Evolutionary conservation across 1,140 invertebrate species (phyloP).

Genomic region (Papilio xuthus): DNA sequence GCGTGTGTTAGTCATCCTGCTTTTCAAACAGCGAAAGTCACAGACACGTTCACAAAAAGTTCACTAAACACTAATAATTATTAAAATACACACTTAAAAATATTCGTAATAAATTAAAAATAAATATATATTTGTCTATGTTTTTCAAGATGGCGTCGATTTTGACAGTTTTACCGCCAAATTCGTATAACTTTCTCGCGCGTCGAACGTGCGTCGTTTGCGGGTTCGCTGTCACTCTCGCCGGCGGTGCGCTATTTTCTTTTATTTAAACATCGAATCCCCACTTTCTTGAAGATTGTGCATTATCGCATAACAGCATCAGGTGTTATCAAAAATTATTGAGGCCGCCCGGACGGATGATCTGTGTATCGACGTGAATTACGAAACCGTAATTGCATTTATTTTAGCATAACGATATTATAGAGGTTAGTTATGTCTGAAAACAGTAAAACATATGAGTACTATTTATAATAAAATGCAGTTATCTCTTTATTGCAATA

Average conservation of each 20-base stretch:
- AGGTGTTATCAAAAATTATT: slow-evolving; percentile 65
- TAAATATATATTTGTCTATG: slow-evolving; percentile 37
- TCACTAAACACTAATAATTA: slow-evolving; percentile 52
- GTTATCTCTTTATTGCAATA: not conserved
- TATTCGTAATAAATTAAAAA: slow-evolving; percentile 40
- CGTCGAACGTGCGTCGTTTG: slow-evolving; percentile 54
- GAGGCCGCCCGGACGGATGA: slow-evolving; percentile 49
- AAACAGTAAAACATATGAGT: not conserved
- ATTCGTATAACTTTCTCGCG: slow-evolving; percentile 67
- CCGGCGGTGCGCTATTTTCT: slow-evolving; percentile 63
- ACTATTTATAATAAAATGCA: not conserved
- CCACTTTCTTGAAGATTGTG: slow-evolving; percentile 64
- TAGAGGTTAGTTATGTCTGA: not conserved
- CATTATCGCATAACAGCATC: slow-evolving; percentile 68
- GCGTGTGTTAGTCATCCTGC: slow-evolving; percentile 69
- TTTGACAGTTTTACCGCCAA: slow-evolving; percentile 53
- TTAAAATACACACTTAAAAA: slow-evolving; percentile 36
- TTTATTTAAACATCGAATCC: slow-evolving; percentile 75
- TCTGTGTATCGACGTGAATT: slow-evolving; percentile 32
- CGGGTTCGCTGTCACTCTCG: slow-evolving; percentile 71
- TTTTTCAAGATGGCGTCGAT: slow-evolving; percentile 39
- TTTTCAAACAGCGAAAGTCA: slow-evolving; percentile 66
- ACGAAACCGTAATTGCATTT: slow-evolving; percentile 32
- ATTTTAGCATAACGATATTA: not conserved
- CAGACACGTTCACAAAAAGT: slow-evolving; percentile 49